phyloP scores from a whole-genome alignment of 2,888 invertebrate genomes.

The Limnephilus auricula region DNA sequence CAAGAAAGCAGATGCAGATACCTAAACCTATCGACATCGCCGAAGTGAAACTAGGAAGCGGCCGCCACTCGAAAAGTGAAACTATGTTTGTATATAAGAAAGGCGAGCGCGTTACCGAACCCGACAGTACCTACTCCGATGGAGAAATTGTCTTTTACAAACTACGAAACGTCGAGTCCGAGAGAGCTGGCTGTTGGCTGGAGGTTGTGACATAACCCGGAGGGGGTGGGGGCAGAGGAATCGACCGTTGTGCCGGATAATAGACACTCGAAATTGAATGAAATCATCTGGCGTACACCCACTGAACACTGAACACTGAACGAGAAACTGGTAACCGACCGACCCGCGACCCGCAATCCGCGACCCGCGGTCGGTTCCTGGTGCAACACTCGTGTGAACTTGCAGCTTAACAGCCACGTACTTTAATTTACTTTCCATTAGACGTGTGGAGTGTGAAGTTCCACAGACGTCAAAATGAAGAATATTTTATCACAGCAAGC shows the following conservation, averaged over 20 bases:
- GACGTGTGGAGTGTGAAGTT: neutral
- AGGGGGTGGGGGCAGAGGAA: conserved; percentile 5
- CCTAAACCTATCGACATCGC: conserved; percentile 16
- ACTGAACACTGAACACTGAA: neutral
- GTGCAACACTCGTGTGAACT: conserved; percentile 44
- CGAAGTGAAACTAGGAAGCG: conserved; percentile 65
- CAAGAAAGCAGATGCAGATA: neutral
- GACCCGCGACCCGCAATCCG: neutral
- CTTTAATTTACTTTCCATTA: conserved; percentile 36
- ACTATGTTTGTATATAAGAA: conserved; percentile 57
- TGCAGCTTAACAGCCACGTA: neutral
- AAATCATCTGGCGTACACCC: conserved; percentile 29
- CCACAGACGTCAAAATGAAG: neutral
- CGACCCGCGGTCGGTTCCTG: neutral
- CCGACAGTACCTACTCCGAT: conserved; percentile 48
- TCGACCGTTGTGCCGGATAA: conserved; percentile 34
- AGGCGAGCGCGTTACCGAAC: conserved; percentile 65
- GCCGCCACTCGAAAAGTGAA: conserved; percentile 59
- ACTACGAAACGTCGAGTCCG: conserved; percentile 54
- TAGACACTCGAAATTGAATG: conserved; percentile 44
- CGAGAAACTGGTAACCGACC: neutral
- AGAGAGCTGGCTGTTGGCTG: conserved; percentile 54
- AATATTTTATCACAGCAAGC: neutral
- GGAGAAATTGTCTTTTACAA: conserved; percentile 65
- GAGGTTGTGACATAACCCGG: conserved; percentile 55